Base-by-base conservation (phyloP, 2,888 invertebrate species). In the Lithophane leautieri region DNA sequence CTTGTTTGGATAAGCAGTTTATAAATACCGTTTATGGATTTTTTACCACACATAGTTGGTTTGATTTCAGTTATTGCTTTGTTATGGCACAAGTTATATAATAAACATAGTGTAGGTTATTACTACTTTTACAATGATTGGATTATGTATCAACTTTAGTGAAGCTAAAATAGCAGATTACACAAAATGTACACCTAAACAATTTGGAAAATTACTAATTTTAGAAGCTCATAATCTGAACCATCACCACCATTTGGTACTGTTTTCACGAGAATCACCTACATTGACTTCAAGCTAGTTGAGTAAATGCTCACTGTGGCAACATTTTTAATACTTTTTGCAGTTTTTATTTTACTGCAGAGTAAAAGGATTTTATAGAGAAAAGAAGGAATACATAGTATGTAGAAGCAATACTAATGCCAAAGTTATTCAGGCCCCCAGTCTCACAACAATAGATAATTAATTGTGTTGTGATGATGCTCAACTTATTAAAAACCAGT, bases 141-240 rank as follows among this genome's bases (percentile, higher is more conserved):
- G 60, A 61, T 73, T 69, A 73, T 72, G 58, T 73, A 70, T 70
- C 47, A 84, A 79, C 72, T 85, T 87, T 87, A 91, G 91, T 91
- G 90, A 92, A 92, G 91, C 92, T 87, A 84, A 87, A 86, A 85
- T 87, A 90, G 89, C 89, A 91, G 56, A 83, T 85, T 81, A 83
- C 67, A 88, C 71, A 83, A 81, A 84, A 78, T 79, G 76, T 79
- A 87, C 81, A 86, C 82, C 77, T 74, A 84, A 78, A 82, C 40
- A 79, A 87, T 85, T 85, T 86, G 72, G 67, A 76, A 47, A 77
- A 71, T 70, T 74, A 71, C 69, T 76, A 66, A 77, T 73, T 50
- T 75, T 68, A 79, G 52, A 89, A 87, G 85, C 84, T 86, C 88
- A 83, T 79, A 85, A 83, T 88, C 63, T 83, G 78, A 88, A 87